Base-by-base conservation (phyloP, 2,888 invertebrate species). In the Athalia rosae region DNA sequence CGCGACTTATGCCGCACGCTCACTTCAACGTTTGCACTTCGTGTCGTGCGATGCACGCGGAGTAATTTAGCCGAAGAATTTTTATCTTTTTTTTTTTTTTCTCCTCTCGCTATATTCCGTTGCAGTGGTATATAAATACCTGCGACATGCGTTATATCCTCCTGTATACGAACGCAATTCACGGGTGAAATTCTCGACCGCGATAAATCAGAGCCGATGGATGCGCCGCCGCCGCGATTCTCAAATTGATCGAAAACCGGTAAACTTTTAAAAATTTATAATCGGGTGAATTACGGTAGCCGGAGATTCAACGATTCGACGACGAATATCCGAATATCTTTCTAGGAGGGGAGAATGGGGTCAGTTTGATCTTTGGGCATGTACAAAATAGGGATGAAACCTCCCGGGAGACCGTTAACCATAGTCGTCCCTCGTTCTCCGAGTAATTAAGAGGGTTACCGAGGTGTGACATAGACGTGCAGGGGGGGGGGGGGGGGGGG, bases 401-500 rank as follows among this genome's bases (percentile, higher is more conserved):
- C n/a, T 61, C 61, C 41, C 74, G 11, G 3, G 74, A 43, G 74
- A 61, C 61, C 74, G 61, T 74, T 74, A 74, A 74, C 74, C 43
- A 28, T 43, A 71, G 74, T 74, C 47, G 61, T 48, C 61, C 74
- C 74, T 62, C 61, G 61, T 61, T 74, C 74, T 61, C 48, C 9
- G 43, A 62, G 74, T 74, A 74, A 74, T 74, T 59, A 74, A 74
- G 50, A 74, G 61, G 59, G 47, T 74, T 62, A 61, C n/a, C 53
- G 28, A 28, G 48, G 9, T 15, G 61, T 45, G 41, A 61, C 15
- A 61, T 8, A 61, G 62, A 41, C 58, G 56, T n/a, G 62, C 9
- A 61, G 61, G 48, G 56, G 7, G 13, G 41, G 50, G 67, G 11
- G 53, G 67, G 67, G 11, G 4, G 41, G 53, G 53, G 1, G 50